These are phyloP conservation scores for Parnassius glacialis DNA, from an alignment of 2,888 invertebrate genomes.

Conservation along the genomic window DNA sequence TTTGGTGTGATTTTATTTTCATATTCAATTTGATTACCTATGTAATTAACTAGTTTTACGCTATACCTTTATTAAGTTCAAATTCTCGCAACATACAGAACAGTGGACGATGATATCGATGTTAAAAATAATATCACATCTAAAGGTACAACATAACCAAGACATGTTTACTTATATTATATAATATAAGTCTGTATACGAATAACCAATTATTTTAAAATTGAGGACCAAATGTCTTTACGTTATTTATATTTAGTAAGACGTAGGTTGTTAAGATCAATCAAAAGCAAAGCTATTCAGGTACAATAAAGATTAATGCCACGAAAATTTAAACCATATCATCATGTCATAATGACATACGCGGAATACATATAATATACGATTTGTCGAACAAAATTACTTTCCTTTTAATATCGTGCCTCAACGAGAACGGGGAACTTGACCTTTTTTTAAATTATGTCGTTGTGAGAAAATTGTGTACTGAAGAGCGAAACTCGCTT, in stretches of 20 bases:
- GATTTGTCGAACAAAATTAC: conserved; percentile 40
- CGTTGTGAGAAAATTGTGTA: neutral
- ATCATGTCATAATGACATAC: neutral
- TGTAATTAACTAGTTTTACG: too few species aligned
- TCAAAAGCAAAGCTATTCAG: neutral
- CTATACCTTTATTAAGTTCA: too few species aligned
- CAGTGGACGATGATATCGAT: too few species aligned
- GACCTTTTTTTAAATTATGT: conserved; percentile 35
- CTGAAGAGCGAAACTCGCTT: neutral
- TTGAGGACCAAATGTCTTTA: neutral
- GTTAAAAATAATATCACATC: too few species aligned
- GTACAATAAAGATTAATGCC: conserved; percentile 8
- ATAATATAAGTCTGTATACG: too few species aligned
- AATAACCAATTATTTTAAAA: too few species aligned
- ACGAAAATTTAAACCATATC: conserved; percentile 1
- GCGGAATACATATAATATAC: neutral
- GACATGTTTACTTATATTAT: too few species aligned
- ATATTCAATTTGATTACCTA: too few species aligned
- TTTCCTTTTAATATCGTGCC: conserved; percentile 45
- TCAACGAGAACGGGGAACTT: conserved; percentile 62
- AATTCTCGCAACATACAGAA: too few species aligned
- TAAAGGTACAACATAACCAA: too few species aligned
- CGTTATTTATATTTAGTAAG: neutral
- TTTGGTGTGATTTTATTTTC: too few species aligned
- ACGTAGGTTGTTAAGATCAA: neutral